Evolutionary conservation across 2,113 vertebrate species (phyloP), one percentile per base, ranked within the genome.

Genomic region (Etheostoma cragini): DNA sequence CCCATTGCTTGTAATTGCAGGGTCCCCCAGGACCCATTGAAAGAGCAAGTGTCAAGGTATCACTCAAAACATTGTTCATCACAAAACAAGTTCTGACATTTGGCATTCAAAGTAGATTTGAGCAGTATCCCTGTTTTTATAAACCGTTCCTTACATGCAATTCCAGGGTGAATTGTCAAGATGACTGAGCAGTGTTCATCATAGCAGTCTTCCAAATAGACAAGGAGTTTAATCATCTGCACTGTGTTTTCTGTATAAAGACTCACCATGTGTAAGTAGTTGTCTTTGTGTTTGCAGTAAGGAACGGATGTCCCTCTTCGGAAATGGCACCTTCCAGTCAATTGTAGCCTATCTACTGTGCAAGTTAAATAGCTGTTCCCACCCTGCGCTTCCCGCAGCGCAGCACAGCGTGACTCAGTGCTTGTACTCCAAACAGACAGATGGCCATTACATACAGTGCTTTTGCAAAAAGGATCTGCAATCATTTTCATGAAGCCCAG

Each of bases 401-500:
- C 78, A 30, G 79, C 83, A 19, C 91, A 83, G 85, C 65, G 49
- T 91, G 91, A 89, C 91, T 93, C 89, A 74, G 69, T 72, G 70
- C 87, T 86, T 85, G 75, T 75, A 79, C 84, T 82, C 85, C 72
- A 89, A 89, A 89, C 88, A 91, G 92, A 89, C 94, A 94, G 92
- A 94, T 94, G 94, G 94, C 87, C 88, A 92, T 94, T 94, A 91
- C 78, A 74, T 89, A 92, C 91, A 88, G 85, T 85, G 81, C 89
- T 89, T 94, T 93, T 81, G 83, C 82, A 85, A 88, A 91, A 92
- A 78, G 54, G 46, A 80, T 83, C 82, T 83, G 91, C 88, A 93
- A 93, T 94, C 89, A 94, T 93, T 94, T 93, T 90, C 89, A 93
- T 88, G 87, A 93, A 93, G 78, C 91, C 91, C 92, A 72, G 65